Base-by-base conservation (phyloP, 2,797 vertebrate species). In the Propithecus perrieri region DNA sequence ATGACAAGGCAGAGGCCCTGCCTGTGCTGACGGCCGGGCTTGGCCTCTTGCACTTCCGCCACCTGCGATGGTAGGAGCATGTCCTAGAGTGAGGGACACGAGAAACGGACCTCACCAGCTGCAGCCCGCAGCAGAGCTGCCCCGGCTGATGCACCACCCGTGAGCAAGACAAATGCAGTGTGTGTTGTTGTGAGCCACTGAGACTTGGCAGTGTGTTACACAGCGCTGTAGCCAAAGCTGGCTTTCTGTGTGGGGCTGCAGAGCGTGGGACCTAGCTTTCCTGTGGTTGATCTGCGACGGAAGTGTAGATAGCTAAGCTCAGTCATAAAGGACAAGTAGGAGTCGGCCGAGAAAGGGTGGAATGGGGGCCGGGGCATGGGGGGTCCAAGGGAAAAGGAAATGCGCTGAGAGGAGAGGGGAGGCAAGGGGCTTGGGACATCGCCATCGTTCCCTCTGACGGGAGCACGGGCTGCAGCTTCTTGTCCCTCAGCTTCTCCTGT, bases 391-490 rank as follows among this genome's bases (percentile, higher is more conserved):
- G 24, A 18, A 57, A 46, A 65, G 65, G 15, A 41, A 43, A 18
- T 24, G 59, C 41, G 20, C 41, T 13, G 41, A 41, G 48, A 41
- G 18, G 13, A 50, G 30, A n/a, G 17, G 59, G 24, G 48, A 43
- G 5, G 12, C 12, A 20, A 2, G 4, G 17, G 15, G 18, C 35
- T 35, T 61, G 28, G 59, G 67, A 46, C 7, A 13, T 2, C 13
- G 6, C 15, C 8, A 2, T 24, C 33, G 7, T n/a, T 46, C 33
- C 30, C n/a, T 43, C 50, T 13, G 13, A 72, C 22, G 38, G 50
- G 24, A 67, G 1, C 3, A 1, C 11, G 20, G 41, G 35, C 11
- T 38, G 33, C 11, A 30, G 11, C 0, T 3, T 5, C 50, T 7
- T 83, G 38, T 26, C 41, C 89, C 57, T 28, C 61, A 41, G 38